Conservation (phyloP, 2,797 vertebrate genomes). For the Esox lucius region DNA sequence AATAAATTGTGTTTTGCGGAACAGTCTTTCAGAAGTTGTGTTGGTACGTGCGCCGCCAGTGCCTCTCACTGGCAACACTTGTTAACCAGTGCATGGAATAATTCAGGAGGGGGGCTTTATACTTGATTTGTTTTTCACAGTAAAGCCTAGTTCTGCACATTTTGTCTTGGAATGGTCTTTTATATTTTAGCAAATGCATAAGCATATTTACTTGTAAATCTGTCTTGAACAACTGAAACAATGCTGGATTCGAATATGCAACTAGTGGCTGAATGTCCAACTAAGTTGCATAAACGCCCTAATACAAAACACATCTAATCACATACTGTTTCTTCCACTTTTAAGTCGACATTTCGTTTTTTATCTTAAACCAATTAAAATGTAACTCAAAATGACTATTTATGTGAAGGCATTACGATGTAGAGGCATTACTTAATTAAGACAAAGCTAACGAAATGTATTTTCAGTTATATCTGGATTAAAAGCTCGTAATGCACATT, state of each 20-base stretch:
- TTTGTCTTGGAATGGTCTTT: neutral
- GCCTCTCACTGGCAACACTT: constrained; percentile 32
- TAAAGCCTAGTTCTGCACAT: neutral
- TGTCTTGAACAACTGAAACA: neutral
- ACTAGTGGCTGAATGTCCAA: neutral
- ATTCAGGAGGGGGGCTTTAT: neutral
- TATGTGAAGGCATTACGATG: neutral
- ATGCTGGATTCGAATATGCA: neutral
- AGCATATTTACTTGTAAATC: neutral
- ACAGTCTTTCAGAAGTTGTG: neutral
- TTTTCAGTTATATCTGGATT: neutral
- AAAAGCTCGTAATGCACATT: neutral
- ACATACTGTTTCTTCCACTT: neutral
- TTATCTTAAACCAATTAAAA: neutral
- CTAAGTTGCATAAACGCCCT: neutral
- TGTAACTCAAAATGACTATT: neutral
- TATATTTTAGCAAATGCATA: neutral
- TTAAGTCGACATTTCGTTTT: neutral
- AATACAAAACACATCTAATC: neutral
- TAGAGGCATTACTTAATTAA: neutral
- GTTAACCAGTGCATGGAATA: neutral
- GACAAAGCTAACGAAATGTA: neutral
- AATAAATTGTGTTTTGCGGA: neutral
- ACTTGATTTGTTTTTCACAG: neutral
- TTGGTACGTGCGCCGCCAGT: constrained; percentile 17